These are phyloP conservation scores for Varanus komodoensis DNA, from an alignment of 2,113 vertebrate genomes.

Conservation along the genomic window DNA sequence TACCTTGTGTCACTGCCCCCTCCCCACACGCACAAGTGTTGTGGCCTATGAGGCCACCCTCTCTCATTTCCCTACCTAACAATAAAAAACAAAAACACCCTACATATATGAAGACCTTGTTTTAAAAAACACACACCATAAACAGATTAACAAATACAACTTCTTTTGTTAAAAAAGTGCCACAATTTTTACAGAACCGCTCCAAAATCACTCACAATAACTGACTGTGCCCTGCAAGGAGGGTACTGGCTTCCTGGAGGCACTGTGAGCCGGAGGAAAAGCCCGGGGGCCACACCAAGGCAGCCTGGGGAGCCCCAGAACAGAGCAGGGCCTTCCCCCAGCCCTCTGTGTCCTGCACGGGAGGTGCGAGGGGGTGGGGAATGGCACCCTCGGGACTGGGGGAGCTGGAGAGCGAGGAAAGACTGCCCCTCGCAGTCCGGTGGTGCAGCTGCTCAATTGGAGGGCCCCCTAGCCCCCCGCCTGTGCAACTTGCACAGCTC, in stretches of 20 bases:
- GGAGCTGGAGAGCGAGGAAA: background rate
- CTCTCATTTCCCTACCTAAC: slow-evolving; percentile 42
- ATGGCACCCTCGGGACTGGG: rapidly evolving
- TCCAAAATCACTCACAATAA: slow-evolving; percentile 54
- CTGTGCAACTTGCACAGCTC: no score
- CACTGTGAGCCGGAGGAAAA: no score
- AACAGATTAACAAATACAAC: slow-evolving; percentile 69
- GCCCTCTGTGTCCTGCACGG: background rate
- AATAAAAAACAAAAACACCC: slow-evolving; percentile 46
- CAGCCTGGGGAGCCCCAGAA: background rate
- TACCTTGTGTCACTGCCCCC: slow-evolving; percentile 14
- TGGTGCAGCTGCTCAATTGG: slow-evolving; percentile 36
- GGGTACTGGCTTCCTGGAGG: slow-evolving; percentile 32
- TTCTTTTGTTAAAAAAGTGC: slow-evolving; percentile 32
- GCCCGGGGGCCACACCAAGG: background rate
- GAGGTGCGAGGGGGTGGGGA: background rate
- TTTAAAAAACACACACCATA: slow-evolving; percentile 46
- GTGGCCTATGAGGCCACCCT: slow-evolving; percentile 35
- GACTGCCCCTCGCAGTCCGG: slow-evolving; percentile 19
- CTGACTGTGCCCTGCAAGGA: slow-evolving; percentile 65
- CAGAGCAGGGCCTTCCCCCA: background rate
- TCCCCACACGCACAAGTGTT: background rate
- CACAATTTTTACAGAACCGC: slow-evolving; percentile 66
- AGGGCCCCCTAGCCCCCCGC: no score
- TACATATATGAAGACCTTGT: slow-evolving; percentile 62